Evolutionary conservation across 1,140 invertebrate species (phyloP), one percentile per base, ranked within the genome.

Genomic region (Tetramorium alpestre): DNA sequence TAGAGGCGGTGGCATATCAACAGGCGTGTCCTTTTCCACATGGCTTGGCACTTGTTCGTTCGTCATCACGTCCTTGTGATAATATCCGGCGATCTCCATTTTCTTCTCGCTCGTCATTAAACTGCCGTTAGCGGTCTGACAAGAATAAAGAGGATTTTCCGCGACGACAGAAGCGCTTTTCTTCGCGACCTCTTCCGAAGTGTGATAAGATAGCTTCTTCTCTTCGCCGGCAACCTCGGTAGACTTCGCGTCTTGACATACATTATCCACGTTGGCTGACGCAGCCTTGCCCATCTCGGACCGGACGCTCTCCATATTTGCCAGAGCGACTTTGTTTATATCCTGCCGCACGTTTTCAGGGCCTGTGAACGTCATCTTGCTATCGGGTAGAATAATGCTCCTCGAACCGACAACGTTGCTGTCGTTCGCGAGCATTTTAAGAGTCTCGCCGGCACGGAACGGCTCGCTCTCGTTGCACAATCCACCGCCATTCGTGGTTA

Each of bases 1-100:
- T 41, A 95, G 67, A 8, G 95, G 95, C 16, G 95, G 95, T 11
- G 95, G 95, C 4, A 88, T 87, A 56, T 92, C 91, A 60, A 88
- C 70, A 73, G 81, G 13, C 2, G 44, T 16, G 22, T 70, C 87
- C 58, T 91, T 90, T 69, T 91, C 86, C 25, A 25, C 11, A 1
- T 65, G 69, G 54, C 88, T 88, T 8, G 54, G 10, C 25, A 82
- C 85, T n/a, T 85, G 58, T n/a, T 78, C 80, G 1, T 56, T 73
- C n/a, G 86, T 56, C 54, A 49, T 33, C 41, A 73, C 56, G 77
- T 91, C 90, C 84, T 93, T 92, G 41, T 90, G 87, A 80, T 93
- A 91, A 82, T 92, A 94, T 3, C 86, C 91, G 4, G 92, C 86
- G 11, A 94, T 92, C 25, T 93, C 93, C 49, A 94, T 91, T 58